Evolutionary conservation across 2,113 vertebrate species (phyloP), one percentile per base, ranked within the genome.

Genomic region (Dermatemys mawii): DNA sequence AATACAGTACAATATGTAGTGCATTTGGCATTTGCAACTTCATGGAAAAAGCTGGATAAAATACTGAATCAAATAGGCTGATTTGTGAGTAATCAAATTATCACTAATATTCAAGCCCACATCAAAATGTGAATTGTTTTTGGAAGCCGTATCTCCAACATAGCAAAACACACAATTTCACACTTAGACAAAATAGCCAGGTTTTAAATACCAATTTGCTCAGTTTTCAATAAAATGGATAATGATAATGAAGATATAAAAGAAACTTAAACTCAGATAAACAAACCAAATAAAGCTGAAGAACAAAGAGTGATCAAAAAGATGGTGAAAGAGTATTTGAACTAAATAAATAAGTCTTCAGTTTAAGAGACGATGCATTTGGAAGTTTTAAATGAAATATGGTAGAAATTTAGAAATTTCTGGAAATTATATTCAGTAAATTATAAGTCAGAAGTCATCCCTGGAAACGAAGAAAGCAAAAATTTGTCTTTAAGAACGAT

Each of bases 11-110:
- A 96, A 89, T 89, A 87, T 26, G 41, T 75, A 90, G 3, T 35
- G 57, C 27, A 67, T n/a, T 67, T n/a, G 35, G 82, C 88, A 86
- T 85, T 95, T 92, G 90, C 92, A 97, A 32, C 90, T 93, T 95
- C 93, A 88, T 93, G 93, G 91, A 92, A 97, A 95, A 96, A 95
- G 92, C 88, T 89, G 90, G 94, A 87, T 97, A 96, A 96, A 96
- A 96, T 93, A 87, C 87, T 90, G 93, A 93, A 95, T 95, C 86
- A 95, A 95, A 92, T 70, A 82, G 94, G 89, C 91, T 86, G 93
- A 86, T 90, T 88, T 96, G 86, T 83, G 86, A 95, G 90, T 93
- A 91, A 93, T 92, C 88, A 90, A 78, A 90, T 49, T 79, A 78
- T 94, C 17, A 53, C 95, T 94, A 93, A 95, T 91, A 96, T 94